Evolutionary conservation across 2,888 invertebrate genomes (phyloP).

Genomic region (Yponomeuta malinellus): DNA sequence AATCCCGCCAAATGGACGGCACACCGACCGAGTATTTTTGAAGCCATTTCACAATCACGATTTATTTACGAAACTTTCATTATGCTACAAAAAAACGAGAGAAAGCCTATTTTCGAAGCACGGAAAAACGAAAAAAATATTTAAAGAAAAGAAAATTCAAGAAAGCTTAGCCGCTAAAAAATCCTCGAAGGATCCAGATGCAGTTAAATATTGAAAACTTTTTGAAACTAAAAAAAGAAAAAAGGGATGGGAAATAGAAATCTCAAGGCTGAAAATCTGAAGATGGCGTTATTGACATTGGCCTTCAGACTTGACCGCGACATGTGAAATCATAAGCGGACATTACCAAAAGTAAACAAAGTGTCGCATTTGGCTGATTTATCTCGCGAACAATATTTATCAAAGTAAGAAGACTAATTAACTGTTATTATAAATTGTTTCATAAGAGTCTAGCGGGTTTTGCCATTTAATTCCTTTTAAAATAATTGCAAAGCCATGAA

Average conservation of each 20-base stretch:
- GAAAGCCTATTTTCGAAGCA: neutral
- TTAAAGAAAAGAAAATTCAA: no score
- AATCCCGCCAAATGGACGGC: conserved; percentile 68
- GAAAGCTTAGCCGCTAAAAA: no score
- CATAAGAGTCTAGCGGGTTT: no score
- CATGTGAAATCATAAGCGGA: neutral
- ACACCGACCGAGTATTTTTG: conserved; percentile 55
- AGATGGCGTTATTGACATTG: conserved; percentile 52
- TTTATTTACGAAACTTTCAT: conserved; percentile 30
- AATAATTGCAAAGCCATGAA: no score
- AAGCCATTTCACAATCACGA: conserved; percentile 62
- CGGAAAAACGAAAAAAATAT: no score
- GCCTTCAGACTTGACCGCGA: conserved; percentile 36
- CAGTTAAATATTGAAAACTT: no score
- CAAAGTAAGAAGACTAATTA: no score
- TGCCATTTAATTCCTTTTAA: no score
- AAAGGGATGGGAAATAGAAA: conserved; percentile 16
- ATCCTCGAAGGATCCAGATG: no score
- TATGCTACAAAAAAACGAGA: neutral
- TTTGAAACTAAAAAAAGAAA: conserved; percentile 11
- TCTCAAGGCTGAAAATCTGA: conserved; percentile 5
- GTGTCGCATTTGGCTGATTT: neutral
- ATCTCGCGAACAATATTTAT: neutral
- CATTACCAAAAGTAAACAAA: conserved; percentile 13
- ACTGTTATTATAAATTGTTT: neutral